Base-by-base conservation (phyloP, 2,888 invertebrate genomes). In the Papilio elwesi region DNA sequence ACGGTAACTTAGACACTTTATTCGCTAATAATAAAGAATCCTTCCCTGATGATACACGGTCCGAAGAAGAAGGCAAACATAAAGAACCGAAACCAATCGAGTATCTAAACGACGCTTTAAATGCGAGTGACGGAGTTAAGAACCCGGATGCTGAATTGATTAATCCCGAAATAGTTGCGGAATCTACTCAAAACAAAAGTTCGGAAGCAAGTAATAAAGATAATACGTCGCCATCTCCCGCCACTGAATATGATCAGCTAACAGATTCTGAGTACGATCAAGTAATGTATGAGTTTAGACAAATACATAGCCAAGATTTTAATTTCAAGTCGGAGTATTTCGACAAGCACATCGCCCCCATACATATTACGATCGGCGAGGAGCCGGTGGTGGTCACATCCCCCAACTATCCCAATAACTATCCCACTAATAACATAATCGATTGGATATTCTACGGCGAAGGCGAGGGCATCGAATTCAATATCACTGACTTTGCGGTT, bases 381-480 rank as follows among this genome's bases (percentile, higher is more conserved):
- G 81, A 85, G 26, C 80, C 86, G 1, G 79, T 81, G 1, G 77
- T 83, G 0, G 75, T 93, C 2, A 85, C 83, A 0, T 92, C 92
- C 1, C 90, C 89, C 0, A 81, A 85, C 15, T 90, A 86, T 53
- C 92, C 92, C 0, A 71, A 57, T 0, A 75, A 78, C 1, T 93
- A 93, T 68, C 88, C 90, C 0, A 83, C 85, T 0, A 84, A 87
- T 63, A 85, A 83, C 12, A 79, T 85, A 0, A 76, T 87, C 0
- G 93, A 93, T 70, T 93, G 91, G 90, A 78, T 90, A 10, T 78
- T 93, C 6, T 83, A 87, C 38, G 92, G 91, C 0, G 84, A 88
- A 3, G 93, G 93, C 1, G 77, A 78, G 13, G 94, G 94, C 0
- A 89, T 94, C 6, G 94, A 94, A 75, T 73, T 94, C 48, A 93